Percentiles rank a stretch among this genome's conserved stretches.
These are phyloP conservation scores for Tetramorium parvispinum DNA, from an alignment of 1,140 invertebrate species.

Conservation along the genomic window DNA sequence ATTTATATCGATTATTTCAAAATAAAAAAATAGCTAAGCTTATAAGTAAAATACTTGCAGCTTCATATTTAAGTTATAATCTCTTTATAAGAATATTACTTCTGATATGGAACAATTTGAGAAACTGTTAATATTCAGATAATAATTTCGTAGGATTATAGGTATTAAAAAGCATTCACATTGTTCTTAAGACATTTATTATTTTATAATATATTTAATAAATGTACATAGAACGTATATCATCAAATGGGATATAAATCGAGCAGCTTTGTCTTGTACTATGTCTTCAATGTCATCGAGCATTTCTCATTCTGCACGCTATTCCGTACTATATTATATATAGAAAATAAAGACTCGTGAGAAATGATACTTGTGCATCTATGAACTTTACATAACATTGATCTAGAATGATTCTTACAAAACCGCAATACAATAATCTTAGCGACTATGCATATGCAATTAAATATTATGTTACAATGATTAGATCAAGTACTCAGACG, in stretches of 20 bases:
- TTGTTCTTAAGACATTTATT: slow-evolving; percentile 68
- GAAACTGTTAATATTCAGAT: background rate
- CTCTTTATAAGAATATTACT: background rate
- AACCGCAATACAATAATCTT: slow-evolving; percentile 11
- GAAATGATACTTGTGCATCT: slow-evolving; percentile 53
- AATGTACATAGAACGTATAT: slow-evolving; percentile 71
- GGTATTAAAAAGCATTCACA: slow-evolving; percentile 17
- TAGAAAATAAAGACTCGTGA: slow-evolving; percentile 48
- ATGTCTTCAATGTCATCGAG: slow-evolving; percentile 59
- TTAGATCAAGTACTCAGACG: slow-evolving; percentile 13
- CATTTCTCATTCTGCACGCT: slow-evolving; percentile 39
- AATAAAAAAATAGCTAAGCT: background rate
- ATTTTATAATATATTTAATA: slow-evolving; percentile 70
- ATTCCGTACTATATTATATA: slow-evolving; percentile 63
- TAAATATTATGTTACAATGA: slow-evolving; percentile 46
- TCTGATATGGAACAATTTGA: background rate
- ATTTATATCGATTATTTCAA: background rate
- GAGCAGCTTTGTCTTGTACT: slow-evolving; percentile 70
- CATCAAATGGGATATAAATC: slow-evolving; percentile 72
- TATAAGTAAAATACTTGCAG: background rate
- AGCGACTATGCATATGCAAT: slow-evolving; percentile 29
- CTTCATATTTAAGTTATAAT: background rate
- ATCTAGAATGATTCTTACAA: slow-evolving; percentile 42
- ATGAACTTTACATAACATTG: slow-evolving; percentile 62
- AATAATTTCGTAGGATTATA: background rate